Evolutionary conservation across 2,113 vertebrate species (phyloP), one percentile per base, ranked within the genome.

Genomic region (Sander lucioperca): DNA sequence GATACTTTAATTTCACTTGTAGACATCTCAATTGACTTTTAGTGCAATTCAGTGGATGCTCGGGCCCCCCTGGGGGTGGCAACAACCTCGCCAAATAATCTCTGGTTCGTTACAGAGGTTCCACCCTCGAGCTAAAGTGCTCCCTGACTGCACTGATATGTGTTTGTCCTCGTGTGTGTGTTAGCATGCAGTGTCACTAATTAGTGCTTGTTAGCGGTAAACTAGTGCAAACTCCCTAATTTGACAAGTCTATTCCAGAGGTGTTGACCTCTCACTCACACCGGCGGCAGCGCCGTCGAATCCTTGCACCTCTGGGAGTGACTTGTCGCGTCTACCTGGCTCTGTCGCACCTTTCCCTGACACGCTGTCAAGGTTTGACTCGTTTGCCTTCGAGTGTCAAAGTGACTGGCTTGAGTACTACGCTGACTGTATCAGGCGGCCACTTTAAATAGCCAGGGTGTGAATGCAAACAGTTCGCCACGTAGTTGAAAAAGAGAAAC

Each of bases 201-300:
- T 95, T 94, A 94, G 91, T 87, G 88, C 86, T 90, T 93, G 94
- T 94, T 94, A 88, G 91, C 79, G 45, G 86, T 83, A 89, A 92
- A 86, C 85, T 88, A 88, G 92, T 87, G 88, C 92, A 86, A 85
- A 89, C 62, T 80, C 84, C 79, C 62, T 94, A 90, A 95, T 95
- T 91, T 95, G 93, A 94, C 93, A 93, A 88, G 90, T 94, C 87
- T 84, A 77, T 88, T 91, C 87, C 83, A 80, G 93, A 95, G 94
- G 93, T 95, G 94, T 94, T 94, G 94, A 95, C 93, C 94, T 87
- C 89, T 86, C 88, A 73, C 88, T 91, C 74, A 51, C 83, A 77
- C 87, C 79, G 84, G 80, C 72, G 87, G 84, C 87, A 88, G 67
- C 86, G 61, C 74, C 16, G 70, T 74, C 86, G 74, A 62, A 83